A percentile compares a stretch with the other conserved stretches of the same genome.
Conservation (phyloP, 92 coral and sea anemone genomes). For the Muricea muricata region DNA sequence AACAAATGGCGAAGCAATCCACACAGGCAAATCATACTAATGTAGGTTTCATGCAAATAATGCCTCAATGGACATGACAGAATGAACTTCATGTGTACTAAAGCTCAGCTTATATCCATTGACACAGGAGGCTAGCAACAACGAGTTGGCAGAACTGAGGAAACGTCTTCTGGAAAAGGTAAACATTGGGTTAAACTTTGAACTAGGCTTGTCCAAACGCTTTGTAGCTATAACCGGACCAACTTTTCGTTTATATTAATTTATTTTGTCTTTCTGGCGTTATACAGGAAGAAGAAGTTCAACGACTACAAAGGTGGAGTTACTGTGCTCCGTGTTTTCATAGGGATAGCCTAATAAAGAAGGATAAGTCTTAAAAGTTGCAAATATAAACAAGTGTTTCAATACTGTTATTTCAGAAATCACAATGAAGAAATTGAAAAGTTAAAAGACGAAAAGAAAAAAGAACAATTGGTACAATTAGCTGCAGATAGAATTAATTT, state of each 20-base stretch:
- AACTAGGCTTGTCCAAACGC: too few species aligned
- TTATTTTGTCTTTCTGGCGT: too few species aligned
- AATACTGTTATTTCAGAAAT: neutral
- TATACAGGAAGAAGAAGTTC: conserved; percentile 82
- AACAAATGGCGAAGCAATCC: conserved; percentile 79
- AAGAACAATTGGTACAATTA: conserved; percentile 33
- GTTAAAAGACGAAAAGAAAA: conserved; percentile 28
- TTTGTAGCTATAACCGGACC: neutral
- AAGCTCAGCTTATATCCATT: neutral
- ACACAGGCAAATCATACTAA: conserved; percentile 65
- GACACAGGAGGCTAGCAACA: neutral
- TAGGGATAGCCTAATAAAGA: too few species aligned
- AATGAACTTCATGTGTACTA: neutral
- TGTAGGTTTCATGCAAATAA: conserved; percentile 49
- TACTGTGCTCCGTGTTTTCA: neutral
- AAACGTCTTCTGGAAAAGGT: conserved; percentile 6
- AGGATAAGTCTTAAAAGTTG: too few species aligned
- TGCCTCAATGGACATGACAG: neutral
- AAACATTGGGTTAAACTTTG: neutral
- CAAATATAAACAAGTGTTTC: neutral
- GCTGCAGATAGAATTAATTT: too few species aligned
- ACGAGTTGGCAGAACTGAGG: neutral
- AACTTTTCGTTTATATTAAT: neutral
- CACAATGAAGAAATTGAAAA: conserved; percentile 9
- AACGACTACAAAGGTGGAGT: conserved; percentile 76